Percentiles rank a stretch among this genome's conserved stretches.
Conservation (phyloP, 2,797 vertebrate genomes). For the Luscinia luscinia region DNA sequence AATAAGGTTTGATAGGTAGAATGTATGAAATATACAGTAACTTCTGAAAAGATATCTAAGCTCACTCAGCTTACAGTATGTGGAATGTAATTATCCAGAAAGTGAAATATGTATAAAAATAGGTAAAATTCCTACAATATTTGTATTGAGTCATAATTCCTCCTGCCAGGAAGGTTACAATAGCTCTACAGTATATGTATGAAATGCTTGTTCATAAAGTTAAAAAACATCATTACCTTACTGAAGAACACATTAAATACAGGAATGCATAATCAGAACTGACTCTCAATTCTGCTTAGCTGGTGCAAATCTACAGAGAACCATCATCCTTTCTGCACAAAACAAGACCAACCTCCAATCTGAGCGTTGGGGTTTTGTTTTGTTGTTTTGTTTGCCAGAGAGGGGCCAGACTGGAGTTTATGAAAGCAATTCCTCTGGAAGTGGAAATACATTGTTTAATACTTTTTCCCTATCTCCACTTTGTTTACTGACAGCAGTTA, state of each 20-base stretch:
- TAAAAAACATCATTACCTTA: constrained; percentile 71
- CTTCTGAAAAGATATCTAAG: constrained; percentile 58
- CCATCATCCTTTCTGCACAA: constrained; percentile 52
- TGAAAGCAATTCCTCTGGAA: constrained; percentile 50
- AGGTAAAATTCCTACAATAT: constrained; percentile 78
- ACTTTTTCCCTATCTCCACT: neutral
- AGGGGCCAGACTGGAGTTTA: constrained; percentile 39
- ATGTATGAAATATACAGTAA: constrained; percentile 58
- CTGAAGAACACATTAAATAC: constrained; percentile 65
- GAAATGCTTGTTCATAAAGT: constrained; percentile 76
- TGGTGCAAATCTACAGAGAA: constrained; percentile 73
- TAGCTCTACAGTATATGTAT: constrained; percentile 72
- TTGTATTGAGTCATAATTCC: constrained; percentile 72
- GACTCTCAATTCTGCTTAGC: constrained; percentile 71
- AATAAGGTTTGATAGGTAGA: constrained; percentile 45
- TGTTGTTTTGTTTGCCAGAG: constrained; percentile 28
- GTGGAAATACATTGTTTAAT: constrained; percentile 11
- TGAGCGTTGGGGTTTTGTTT: neutral
- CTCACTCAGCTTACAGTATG: constrained; percentile 50
- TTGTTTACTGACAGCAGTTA: constrained; percentile 60
- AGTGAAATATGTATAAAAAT: constrained; percentile 80
- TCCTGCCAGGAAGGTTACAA: constrained; percentile 69
- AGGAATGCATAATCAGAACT: constrained; percentile 74
- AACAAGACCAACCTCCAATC: constrained; percentile 51
- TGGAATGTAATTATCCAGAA: constrained; percentile 70